Base-by-base conservation (phyloP, 1,140 invertebrate species). In the Schlechtendalia chinensis region DNA sequence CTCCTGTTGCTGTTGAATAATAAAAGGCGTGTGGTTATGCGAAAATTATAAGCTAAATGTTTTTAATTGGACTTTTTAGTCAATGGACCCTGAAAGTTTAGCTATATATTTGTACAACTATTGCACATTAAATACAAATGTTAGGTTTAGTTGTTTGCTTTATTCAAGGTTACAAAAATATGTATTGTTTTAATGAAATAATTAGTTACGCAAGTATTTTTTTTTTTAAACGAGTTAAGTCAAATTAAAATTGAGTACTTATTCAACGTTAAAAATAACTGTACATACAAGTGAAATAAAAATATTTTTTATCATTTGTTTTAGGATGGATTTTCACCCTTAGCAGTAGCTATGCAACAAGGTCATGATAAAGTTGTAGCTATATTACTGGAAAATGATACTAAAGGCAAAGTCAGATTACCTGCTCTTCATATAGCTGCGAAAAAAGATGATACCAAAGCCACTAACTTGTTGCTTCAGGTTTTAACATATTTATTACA, bases 311-410 rank as follows among this genome's bases (percentile, higher is more conserved):
- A 69, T 61, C 81, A 17, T 81, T 84, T 82, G 24, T 86, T 87
- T 22, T 86, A 96, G 94, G 96, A 98, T 87, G 97, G 97, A 11
- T 99, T 99, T 87, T 99, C 97, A 81, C 98, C 98, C 5, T 87
- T 99, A 83, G 97, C 97, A 27, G 98, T 99, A 17, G 97, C 97
- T 5, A 93, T 99, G 90, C 98, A 99, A 87, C 98, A 99, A 87
- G 97, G 97, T 8, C 97, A 99, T 87, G 97, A 99, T 85, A 94
- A 96, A 86, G 96, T 99, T 8, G 98, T 99, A 0, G 93, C 96
- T 0, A 93, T 99, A 72, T 89, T 99, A 1, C 87, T 99, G 56
- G 97, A 99, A 87, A 97, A 94, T 83, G 96, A 98, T 87, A 94
- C 94, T 10, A 90, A 94, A 72, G 95, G 96, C 47, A 97, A 96